Conservation (phyloP, 2,113 vertebrate genomes). For the Cyrtonyx montezumae region DNA sequence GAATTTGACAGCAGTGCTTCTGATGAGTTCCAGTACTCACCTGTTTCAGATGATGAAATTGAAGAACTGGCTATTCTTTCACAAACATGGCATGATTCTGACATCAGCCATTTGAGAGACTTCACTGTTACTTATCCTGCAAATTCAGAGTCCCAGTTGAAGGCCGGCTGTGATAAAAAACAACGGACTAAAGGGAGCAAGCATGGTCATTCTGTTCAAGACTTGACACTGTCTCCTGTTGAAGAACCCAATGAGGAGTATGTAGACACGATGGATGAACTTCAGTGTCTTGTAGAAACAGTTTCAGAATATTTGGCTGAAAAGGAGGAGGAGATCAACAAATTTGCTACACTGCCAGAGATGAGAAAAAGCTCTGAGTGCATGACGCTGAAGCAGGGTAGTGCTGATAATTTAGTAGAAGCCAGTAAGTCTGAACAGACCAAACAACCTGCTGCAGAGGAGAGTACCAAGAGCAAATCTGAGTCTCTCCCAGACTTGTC, state of each 20-base stretch:
- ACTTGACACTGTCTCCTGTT: conserved; percentile 72
- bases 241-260: conserved; percentile 82
- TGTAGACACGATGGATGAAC: conserved; percentile 87
- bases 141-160: conserved; percentile 27
- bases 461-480: conserved; percentile 23
- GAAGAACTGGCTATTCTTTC: conserved; percentile 78
- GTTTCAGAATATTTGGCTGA: conserved; percentile 94
- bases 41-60: conserved; percentile 85
- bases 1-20: conserved; percentile 88
- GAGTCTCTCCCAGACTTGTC: conserved; percentile 76
- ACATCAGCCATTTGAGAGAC: conserved; percentile 21
- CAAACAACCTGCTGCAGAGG: conserved; percentile 30
- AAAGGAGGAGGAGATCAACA: conserved; percentile 95
- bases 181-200: conserved; percentile 55
- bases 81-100: conserved; percentile 51
- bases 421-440: conserved; percentile 43
- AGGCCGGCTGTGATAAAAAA: conserved; percentile 67
- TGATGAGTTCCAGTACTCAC: conserved; percentile 85
- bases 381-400: not conserved
- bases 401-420: conserved; percentile 51
- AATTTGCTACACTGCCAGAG: conserved; percentile 83
- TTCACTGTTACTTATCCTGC: conserved; percentile 28
- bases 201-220: conserved; percentile 27
- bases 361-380: conserved; percentile 50
- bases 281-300: conserved; percentile 90